Evolutionary conservation across 2,888 invertebrate species (phyloP).

Genomic region (Hybos culiciformis): DNA sequence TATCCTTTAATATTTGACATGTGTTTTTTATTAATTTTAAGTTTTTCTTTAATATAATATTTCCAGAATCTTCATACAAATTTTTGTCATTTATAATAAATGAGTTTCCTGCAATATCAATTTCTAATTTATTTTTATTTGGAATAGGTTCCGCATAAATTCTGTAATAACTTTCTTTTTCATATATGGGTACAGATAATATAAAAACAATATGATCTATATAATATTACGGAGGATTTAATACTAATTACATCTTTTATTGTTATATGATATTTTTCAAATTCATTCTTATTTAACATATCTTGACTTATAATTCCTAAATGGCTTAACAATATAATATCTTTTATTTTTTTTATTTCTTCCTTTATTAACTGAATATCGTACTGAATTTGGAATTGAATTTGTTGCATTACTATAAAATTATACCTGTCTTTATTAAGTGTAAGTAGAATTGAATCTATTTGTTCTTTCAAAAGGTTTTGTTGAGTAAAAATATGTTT

Average conservation of each 20-base stretch:
- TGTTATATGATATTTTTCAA: constrained; percentile 6
- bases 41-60: not conserved
- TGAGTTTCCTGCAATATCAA: not conserved
- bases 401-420: too few relatives aligned
- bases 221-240: constrained; percentile 7
- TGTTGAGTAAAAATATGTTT: constrained; percentile 6
- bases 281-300: constrained; percentile 5
- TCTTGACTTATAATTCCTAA: constrained; percentile 6
- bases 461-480: too few relatives aligned
- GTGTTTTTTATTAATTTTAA: constrained; percentile 4
- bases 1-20: too few relatives aligned
- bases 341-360: constrained; percentile 6
- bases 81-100: not conserved
- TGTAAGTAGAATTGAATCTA: too few relatives aligned
- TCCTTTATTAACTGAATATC: too few relatives aligned
- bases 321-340: constrained; percentile 6
- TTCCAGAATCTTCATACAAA: not conserved
- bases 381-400: constrained; percentile 3
- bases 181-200: constrained; percentile 9
- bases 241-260: constrained; percentile 7
- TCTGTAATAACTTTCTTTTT: constrained; percentile 3
- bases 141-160: constrained; percentile 9
- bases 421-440: too few relatives aligned
- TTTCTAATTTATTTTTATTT: constrained; percentile 8
- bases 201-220: constrained; percentile 8